Percentiles rank a stretch among this genome's conserved stretches.
Conservation (phyloP, 2,797 vertebrate species). For the Darevskia mixta region DNA sequence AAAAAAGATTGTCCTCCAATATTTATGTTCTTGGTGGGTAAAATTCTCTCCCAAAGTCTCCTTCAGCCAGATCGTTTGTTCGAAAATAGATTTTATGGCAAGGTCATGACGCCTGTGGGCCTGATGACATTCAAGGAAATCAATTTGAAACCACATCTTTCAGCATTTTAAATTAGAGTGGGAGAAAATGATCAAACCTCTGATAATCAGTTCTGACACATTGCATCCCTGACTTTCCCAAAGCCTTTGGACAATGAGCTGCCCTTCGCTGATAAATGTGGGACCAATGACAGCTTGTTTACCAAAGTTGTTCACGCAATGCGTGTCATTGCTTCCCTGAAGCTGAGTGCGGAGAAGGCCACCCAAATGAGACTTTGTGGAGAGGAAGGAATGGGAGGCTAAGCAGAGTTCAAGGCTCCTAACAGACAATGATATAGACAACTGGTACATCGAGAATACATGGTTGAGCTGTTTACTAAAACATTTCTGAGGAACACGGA, state of each 20-base stretch:
- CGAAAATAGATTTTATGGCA: slow-evolving; percentile 48
- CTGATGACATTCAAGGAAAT: slow-evolving; percentile 32
- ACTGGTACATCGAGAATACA: not conserved
- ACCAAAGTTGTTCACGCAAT: not conserved
- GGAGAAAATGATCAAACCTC: not conserved
- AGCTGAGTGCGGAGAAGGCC: not conserved
- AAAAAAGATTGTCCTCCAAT: not conserved
- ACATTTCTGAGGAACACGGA: not conserved
- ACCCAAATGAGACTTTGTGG: not conserved
- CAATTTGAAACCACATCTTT: slow-evolving; percentile 43
- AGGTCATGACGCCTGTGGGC: not conserved
- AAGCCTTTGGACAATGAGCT: not conserved
- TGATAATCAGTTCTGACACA: not conserved
- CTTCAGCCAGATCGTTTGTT: not conserved
- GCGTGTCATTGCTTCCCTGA: fast-evolving
- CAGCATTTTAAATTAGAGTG: not conserved
- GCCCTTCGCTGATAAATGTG: fast-evolving
- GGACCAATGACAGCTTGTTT: slow-evolving; percentile 20
- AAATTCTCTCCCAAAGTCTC: slow-evolving; percentile 17
- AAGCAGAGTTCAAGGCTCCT: not conserved
- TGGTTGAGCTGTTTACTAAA: not conserved
- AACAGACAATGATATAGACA: not conserved
- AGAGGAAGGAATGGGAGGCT: not conserved
- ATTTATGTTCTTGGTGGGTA: fast-evolving
- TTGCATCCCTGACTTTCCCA: not conserved